Conservation (phyloP, 2,797 vertebrate genomes). For the Thalassophryne amazonica region DNA sequence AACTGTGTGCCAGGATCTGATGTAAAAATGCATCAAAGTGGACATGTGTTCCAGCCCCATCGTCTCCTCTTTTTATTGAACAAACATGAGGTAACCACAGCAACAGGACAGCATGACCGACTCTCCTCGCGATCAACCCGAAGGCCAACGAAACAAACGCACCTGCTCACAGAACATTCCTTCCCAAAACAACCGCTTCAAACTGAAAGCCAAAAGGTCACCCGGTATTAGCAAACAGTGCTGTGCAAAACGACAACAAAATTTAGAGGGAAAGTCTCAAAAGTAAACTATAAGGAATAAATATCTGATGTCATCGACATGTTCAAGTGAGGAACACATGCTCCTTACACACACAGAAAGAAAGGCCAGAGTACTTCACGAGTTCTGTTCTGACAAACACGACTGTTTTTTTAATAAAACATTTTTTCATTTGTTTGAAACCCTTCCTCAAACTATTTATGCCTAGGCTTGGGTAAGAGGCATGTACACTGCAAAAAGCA, state of each 20-base stretch:
- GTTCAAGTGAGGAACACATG: slow-evolving; percentile 7
- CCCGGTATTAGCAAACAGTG: slow-evolving; percentile 23
- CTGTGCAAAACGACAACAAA: slow-evolving; percentile 47
- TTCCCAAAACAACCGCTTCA: not conserved
- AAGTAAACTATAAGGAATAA: not conserved
- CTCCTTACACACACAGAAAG: slow-evolving; percentile 39
- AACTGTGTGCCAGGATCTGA: slow-evolving; percentile 17
- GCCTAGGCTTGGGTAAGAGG: too few species aligned
- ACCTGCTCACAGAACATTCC: not conserved
- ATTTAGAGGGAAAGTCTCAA: not conserved
- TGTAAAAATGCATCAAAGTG: slow-evolving; percentile 60
- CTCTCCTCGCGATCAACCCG: slow-evolving; percentile 41
- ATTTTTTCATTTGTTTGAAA: too few species aligned
- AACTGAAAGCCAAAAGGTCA: not conserved
- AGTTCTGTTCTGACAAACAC: slow-evolving; percentile 14
- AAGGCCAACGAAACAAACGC: slow-evolving; percentile 34
- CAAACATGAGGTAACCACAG: slow-evolving; percentile 70
- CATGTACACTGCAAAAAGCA: too few species aligned
- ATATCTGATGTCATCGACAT: not conserved
- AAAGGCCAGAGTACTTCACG: slow-evolving; percentile 7
- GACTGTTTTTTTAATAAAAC: not conserved
- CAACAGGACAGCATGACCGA: slow-evolving; percentile 64
- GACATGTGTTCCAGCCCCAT: slow-evolving; percentile 42
- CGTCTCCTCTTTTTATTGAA: slow-evolving; percentile 52
- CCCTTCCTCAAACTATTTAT: too few species aligned